phyloP scores from a whole-genome alignment of 2,888 invertebrate genomes.

The Acanthoscelides obtectus region DNA sequence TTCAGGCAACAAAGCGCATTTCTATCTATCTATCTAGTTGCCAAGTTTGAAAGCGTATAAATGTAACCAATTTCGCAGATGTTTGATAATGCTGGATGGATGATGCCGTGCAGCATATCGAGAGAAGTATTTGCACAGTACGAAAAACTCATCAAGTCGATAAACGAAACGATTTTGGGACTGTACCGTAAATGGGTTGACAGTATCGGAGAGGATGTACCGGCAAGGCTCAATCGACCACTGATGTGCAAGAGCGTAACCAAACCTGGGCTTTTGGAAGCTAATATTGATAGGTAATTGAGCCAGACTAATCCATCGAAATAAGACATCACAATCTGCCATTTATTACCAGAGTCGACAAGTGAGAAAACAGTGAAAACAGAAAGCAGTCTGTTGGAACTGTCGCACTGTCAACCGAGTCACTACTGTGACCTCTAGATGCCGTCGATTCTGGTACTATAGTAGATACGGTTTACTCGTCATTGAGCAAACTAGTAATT shows the following conservation, averaged over 20 bases:
- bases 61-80: slow-evolving; percentile 51
- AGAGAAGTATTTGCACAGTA: slow-evolving; percentile 68
- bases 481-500: no score
- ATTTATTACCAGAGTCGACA: no score
- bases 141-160: slow-evolving; percentile 56
- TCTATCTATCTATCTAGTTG: no score
- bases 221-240: slow-evolving; percentile 60
- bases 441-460: no score
- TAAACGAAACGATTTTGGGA: slow-evolving; percentile 53
- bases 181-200: slow-evolving; percentile 56
- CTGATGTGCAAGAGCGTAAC: slow-evolving; percentile 65
- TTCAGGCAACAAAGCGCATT: no score
- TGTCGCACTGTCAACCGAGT: no score
- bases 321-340: no score
- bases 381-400: no score
- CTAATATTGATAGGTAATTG: slow-evolving; percentile 71
- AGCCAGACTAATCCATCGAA: not conserved
- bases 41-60: no score
- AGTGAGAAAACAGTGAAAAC: no score
- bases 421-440: no score
- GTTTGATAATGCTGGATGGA: slow-evolving; percentile 71
- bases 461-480: no score
- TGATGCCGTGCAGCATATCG: slow-evolving; percentile 68
- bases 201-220: slow-evolving; percentile 57
- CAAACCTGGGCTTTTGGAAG: slow-evolving; percentile 65